Evolutionary conservation across 2,888 invertebrate species (phyloP), one percentile per base, ranked within the genome.

Genomic region (Zonitis immaculata): DNA sequence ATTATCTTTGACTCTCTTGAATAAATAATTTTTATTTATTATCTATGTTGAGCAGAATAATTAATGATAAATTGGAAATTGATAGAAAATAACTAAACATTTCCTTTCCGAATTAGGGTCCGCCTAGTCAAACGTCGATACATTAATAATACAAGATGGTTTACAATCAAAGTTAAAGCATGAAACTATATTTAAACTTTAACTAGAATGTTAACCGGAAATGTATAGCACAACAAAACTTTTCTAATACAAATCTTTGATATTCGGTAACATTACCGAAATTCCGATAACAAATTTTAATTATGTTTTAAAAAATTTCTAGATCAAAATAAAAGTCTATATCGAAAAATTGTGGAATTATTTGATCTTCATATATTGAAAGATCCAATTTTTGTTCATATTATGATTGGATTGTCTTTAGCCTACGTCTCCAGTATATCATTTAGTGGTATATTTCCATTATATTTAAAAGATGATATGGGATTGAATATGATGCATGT

Each of bases 401-500:
- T 88, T 25, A 80, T 85, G 47, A 74, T 86, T 32, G 88, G 87
- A 35, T 79, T 86, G 52, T 83, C 85, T 0, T 68, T 87, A 20
- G 82, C 83, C 6, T 86, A 86, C 47, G 83, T 86, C 6, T 84
- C 86, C 0, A 82, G 85, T 44, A 81, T 86, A 51, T 85, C 85
- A 66, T 88, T 87, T 66, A 84, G 85, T 54, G 82, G 88, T 79
- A 74, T 88, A 30, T 86, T 80, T 61, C 88, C 88, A 6, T 82
- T 84, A 64, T 87, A 85, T 67, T 75, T 88, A 28, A 81, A 82
- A 76, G 68, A 70, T 50, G 70, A 70, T 51, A 60, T 72, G 11
- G 68, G 70, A 12, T 67, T 82, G 9, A 71, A 73, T 6, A 73
- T 77, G 49, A 72, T 79, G 44, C 76, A 85, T 60, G 83, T 86